Evolutionary conservation across 53 echinoderm and acorn worm species (phyloP).

Genomic region (Temnopleurus reevesii): DNA sequence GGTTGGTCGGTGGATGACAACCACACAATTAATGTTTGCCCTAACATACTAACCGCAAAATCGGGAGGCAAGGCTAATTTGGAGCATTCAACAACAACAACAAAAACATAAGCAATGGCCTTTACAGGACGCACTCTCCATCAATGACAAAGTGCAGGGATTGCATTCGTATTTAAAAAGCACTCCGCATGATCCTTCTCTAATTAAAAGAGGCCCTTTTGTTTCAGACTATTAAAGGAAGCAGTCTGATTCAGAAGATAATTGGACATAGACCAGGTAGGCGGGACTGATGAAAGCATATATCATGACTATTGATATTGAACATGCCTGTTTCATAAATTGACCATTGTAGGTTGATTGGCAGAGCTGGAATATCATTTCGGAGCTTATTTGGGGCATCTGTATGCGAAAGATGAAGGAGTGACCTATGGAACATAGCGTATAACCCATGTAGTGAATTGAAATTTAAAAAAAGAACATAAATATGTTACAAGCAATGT

Average conservation of each 20-base stretch:
- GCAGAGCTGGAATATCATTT: too few relatives aligned
- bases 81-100: too few relatives aligned
- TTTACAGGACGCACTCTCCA: not conserved
- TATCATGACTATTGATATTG: too few relatives aligned
- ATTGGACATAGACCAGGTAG: slow-evolving; percentile 16
- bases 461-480: too few relatives aligned
- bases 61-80: not conserved
- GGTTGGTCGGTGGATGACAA: too few relatives aligned
- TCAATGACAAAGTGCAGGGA: not conserved
- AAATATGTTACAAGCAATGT: too few relatives aligned
- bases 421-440: too few relatives aligned
- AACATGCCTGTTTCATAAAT: not conserved
- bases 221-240: slow-evolving; percentile 21
- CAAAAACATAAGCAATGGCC: not conserved
- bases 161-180: slow-evolving; percentile 22
- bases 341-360: not conserved
- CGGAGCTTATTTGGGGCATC: too few relatives aligned
- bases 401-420: too few relatives aligned
- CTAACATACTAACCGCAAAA: slow-evolving; percentile 9
- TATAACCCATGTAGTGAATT: too few relatives aligned
- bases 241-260: slow-evolving; percentile 5
- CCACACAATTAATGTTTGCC: too few relatives aligned
- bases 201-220: slow-evolving; percentile 35
- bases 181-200: slow-evolving; percentile 11
- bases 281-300: not conserved